These are phyloP conservation scores for Nipponia nippon DNA, from an alignment of 2,113 vertebrate genomes.

Conservation along the genomic window DNA sequence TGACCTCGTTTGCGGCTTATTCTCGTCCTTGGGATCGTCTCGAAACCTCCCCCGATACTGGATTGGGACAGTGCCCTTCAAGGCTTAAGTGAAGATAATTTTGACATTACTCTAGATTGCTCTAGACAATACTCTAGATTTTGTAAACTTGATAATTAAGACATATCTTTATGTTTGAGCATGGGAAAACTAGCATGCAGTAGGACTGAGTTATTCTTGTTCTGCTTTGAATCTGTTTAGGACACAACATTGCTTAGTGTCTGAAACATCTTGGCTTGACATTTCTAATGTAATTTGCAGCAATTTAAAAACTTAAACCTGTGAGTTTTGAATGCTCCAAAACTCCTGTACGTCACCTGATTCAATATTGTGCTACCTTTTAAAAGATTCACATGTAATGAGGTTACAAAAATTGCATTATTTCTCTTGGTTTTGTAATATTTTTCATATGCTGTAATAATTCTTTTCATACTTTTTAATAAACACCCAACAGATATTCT, in stretches of 20 bases:
- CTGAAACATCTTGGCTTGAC: background rate
- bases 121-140: background rate
- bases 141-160: background rate
- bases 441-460: background rate
- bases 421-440: background rate
- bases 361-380: background rate
- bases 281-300: background rate
- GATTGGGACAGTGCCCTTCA: too few species aligned
- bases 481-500: background rate
- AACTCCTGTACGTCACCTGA: background rate
- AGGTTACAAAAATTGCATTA: background rate
- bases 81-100: background rate
- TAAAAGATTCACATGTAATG: background rate
- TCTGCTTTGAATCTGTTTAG: background rate
- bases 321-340: background rate
- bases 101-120: background rate
- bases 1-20: too few species aligned
- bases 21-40: too few species aligned
- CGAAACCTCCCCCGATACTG: too few species aligned
- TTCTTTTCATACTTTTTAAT: background rate
- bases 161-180: background rate
- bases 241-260: background rate
- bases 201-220: background rate
- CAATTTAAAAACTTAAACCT: background rate
- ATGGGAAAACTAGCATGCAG: background rate